Evolutionary conservation across 1,140 invertebrate species (phyloP).

Genomic region (Caerostris extrusa): DNA sequence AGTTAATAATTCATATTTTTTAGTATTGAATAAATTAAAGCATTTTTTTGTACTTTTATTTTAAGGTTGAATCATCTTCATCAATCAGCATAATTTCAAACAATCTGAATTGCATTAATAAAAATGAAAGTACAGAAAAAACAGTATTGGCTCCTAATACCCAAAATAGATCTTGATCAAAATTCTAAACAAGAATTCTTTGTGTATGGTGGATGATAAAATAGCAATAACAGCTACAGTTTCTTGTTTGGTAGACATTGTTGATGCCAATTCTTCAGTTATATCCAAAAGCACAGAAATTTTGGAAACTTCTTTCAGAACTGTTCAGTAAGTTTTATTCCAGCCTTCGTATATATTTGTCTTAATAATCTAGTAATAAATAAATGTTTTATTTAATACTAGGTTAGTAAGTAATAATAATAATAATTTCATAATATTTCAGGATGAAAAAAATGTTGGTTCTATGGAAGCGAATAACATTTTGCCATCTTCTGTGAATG

Average conservation of each 20-base stretch:
- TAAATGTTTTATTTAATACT: too few relatives aligned
- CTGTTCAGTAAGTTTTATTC: conserved; percentile 3
- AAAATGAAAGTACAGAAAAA: too few relatives aligned
- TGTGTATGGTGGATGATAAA: background rate
- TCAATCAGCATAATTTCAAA: too few relatives aligned
- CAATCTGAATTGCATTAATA: too few relatives aligned
- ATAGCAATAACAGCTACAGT: conserved; percentile 10
- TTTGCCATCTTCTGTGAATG: background rate
- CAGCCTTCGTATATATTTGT: background rate
- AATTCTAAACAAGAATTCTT: too few relatives aligned
- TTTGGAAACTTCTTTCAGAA: background rate
- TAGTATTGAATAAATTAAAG: too few relatives aligned
- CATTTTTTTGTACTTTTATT: background rate
- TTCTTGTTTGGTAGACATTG: background rate
- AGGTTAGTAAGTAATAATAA: background rate
- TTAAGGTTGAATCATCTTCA: background rate
- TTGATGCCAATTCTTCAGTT: background rate
- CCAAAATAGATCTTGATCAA: too few relatives aligned
- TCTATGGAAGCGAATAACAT: background rate
- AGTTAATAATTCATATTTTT: too few relatives aligned
- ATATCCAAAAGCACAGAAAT: background rate
- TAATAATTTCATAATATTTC: conserved; percentile 6
- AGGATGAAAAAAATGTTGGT: background rate
- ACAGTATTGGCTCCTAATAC: too few relatives aligned
- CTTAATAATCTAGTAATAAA: too few relatives aligned